Evolutionary conservation across 2,113 vertebrate species (phyloP).

Genomic region (Aptenodytes patagonicus): DNA sequence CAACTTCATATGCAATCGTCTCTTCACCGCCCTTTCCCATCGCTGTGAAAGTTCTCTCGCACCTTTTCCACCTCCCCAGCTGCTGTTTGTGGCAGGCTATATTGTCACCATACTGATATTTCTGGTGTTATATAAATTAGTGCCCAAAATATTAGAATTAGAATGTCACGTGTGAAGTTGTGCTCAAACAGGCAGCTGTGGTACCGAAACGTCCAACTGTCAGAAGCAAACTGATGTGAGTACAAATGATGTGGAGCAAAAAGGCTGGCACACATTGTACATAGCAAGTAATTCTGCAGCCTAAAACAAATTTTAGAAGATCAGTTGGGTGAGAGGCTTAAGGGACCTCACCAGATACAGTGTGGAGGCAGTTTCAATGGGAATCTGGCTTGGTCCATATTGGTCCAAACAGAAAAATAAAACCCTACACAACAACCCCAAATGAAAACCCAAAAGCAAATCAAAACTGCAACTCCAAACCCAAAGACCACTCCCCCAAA

Average conservation of each 20-base stretch:
- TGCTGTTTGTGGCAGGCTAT: neutral
- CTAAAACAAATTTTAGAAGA: neutral
- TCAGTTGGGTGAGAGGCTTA: neutral
- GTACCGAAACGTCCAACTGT: neutral
- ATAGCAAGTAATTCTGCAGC: neutral
- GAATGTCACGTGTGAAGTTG: neutral
- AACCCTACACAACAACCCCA: fast-evolving
- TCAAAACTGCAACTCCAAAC: neutral
- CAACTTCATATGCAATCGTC: neutral
- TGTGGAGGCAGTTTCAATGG: neutral
- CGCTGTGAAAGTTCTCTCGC: neutral
- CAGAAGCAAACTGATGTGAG: neutral
- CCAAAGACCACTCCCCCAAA: neutral
- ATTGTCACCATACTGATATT: neutral
- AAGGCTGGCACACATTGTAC: neutral
- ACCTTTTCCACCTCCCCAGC: neutral
- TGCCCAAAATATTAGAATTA: neutral
- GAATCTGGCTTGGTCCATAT: neutral
- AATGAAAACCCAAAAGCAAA: neutral
- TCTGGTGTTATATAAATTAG: neutral
- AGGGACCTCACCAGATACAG: neutral
- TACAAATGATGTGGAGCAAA: neutral
- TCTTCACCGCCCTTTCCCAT: neutral
- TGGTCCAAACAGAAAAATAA: neutral
- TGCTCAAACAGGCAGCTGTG: neutral